phyloP scores from a whole-genome alignment of 1,140 invertebrate genomes.

The Bombus pyrosoma region DNA sequence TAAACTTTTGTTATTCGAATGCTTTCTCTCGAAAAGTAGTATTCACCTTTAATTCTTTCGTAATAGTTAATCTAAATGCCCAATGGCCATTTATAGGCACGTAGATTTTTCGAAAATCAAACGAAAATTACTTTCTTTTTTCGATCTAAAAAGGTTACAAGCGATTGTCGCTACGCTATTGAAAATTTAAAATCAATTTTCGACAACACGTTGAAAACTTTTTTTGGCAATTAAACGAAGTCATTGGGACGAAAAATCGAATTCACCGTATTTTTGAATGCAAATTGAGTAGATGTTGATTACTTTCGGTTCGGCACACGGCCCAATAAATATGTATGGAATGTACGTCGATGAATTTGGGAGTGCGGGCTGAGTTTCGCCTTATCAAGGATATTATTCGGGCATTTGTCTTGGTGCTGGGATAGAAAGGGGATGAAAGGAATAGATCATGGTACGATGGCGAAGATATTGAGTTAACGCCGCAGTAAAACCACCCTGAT shows the following conservation, averaged over 20 bases:
- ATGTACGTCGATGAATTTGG: not conserved
- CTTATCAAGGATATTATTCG: slow-evolving; percentile 36
- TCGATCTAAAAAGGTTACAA: not conserved
- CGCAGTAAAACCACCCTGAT: slow-evolving; percentile 59
- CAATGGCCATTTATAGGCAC: not conserved
- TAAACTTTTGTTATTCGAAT: not conserved
- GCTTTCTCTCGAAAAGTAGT: not conserved
- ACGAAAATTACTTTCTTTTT: not conserved
- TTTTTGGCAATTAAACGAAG: not conserved
- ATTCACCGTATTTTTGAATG: not conserved
- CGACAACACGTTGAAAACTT: not conserved
- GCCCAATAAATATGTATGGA: slow-evolving; percentile 27
- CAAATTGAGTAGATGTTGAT: not conserved
- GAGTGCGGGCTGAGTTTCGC: not conserved
- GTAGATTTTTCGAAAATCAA: not conserved
- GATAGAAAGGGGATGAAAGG: slow-evolving; percentile 58
- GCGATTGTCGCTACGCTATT: not conserved
- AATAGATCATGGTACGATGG: slow-evolving; percentile 57
- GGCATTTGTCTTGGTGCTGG: slow-evolving; percentile 32
- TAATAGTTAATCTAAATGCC: not conserved
- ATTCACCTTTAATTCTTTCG: not conserved
- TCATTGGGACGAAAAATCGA: not conserved
- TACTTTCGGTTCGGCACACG: not conserved
- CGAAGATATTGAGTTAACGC: slow-evolving; percentile 66
- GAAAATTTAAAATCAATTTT: not conserved